Conservation (phyloP, 2,797 vertebrate species). For the Coluber constrictor region DNA sequence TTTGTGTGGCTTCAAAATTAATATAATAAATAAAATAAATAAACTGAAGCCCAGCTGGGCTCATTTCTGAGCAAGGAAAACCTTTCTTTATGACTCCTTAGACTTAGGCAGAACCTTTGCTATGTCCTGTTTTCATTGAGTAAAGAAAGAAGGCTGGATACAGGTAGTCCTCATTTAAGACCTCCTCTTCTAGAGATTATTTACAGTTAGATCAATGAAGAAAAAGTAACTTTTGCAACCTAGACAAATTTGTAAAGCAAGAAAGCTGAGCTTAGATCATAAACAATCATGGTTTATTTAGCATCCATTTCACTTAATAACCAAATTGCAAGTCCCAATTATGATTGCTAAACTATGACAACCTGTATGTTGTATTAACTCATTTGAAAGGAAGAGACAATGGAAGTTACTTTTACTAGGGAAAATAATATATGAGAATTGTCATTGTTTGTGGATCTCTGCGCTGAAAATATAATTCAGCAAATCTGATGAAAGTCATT, state of each 20-base stretch:
- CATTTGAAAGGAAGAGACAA: not conserved
- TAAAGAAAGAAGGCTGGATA: not conserved
- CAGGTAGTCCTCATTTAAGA: not conserved
- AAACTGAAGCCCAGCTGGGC: not conserved
- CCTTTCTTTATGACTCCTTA: not conserved
- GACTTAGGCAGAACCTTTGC: not conserved
- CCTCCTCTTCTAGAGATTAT: not conserved
- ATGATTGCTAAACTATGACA: not conserved
- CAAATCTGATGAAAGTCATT: not conserved
- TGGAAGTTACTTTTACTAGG: not conserved
- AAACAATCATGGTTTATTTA: not conserved
- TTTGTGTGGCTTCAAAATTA: not conserved
- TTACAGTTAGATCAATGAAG: not conserved
- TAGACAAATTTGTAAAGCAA: not conserved
- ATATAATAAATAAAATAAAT: not conserved
- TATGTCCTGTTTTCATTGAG: not conserved
- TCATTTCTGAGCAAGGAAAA: not conserved
- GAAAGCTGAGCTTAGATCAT: not conserved
- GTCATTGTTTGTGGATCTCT: not conserved
- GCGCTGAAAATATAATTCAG: not conserved
- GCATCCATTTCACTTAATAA: not conserved
- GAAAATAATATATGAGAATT: not conserved
- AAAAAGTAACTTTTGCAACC: not conserved
- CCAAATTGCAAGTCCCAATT: not conserved
- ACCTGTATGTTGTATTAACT: not conserved